A percentile compares a stretch with the other conserved stretches of the same genome.
Conservation (phyloP, 2,797 vertebrate species). For the Podargus strigoides region DNA sequence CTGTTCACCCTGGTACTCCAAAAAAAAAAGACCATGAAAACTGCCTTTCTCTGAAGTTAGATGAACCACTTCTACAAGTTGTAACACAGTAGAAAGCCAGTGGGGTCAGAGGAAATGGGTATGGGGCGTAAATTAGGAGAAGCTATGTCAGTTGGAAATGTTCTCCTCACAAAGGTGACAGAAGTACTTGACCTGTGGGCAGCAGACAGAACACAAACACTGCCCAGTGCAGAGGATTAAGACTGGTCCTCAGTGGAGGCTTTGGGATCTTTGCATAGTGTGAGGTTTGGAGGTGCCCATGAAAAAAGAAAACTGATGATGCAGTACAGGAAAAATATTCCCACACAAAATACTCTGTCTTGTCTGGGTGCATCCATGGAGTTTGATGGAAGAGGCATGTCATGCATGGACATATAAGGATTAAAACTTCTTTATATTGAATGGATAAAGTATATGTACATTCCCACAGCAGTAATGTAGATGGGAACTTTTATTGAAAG, state of each 20-base stretch:
- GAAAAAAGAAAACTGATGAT: background rate
- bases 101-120: background rate
- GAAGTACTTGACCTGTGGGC: background rate
- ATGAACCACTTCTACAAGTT: background rate
- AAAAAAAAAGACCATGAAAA: background rate
- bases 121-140: background rate
- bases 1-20: background rate
- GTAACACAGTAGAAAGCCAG: background rate
- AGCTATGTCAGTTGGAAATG: background rate
- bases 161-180: background rate
- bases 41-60: background rate
- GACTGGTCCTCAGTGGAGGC: background rate
- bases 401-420: background rate
- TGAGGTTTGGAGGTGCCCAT: background rate
- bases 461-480: background rate
- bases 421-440: background rate
- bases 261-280: background rate
- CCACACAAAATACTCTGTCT: background rate
- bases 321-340: too few relatives aligned
- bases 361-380: background rate
- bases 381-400: background rate
- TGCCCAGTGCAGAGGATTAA: background rate
- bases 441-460: background rate
- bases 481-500: background rate
- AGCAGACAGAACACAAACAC: background rate